Base-by-base conservation (phyloP, 2,113 vertebrate species). In the Halcyon malimbica region DNA sequence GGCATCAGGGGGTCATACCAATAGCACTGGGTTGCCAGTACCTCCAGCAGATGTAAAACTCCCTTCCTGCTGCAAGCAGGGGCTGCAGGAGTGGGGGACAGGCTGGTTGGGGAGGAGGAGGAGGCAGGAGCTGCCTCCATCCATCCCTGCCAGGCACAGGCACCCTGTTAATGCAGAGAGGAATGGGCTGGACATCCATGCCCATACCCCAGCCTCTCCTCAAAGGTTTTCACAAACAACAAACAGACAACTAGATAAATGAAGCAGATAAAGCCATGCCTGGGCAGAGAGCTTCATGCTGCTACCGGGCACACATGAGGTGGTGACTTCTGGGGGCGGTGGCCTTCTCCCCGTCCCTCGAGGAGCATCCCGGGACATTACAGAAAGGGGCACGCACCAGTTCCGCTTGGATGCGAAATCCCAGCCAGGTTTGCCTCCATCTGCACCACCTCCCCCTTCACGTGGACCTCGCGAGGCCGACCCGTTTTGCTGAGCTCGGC, bases 221-320 rank as follows among this genome's bases (percentile, higher is more conserved):
- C 50, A 25, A 51, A 60, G 37, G 33, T 21, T 71, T 89, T 16
- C 33, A 42, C 53, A 85, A 68, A 24, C 10, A 67, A 68, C 16
- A 62, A 46, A 18, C 16, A 62, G 41, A 18, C 19, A 54, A 83
- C 68, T n/a, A 23, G 31, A 56, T 31, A 44, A 78, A 73, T n/a
- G 42, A 67, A 60, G 1, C 5, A 39, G 31, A 37, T 37, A 25
- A 64, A 81, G 39, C 37, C 1, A 0, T 54, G 57, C 5, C 69
- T 26, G 44, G 31, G 62, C 57, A 83, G 50, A 83, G 50, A 65
- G n/a, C 56, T 63, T 39, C 44, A 33, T 12, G 13, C 9, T 1
- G 0, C 29, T 41, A 24, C 19, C 0, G 0, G 31, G 28, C 25
- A 29, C 16, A 29, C 0, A 0, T 0, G 1, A 28, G 24, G 13